phyloP scores from a whole-genome alignment of 1,140 invertebrate genomes.

The Monomorium pharaonis region DNA sequence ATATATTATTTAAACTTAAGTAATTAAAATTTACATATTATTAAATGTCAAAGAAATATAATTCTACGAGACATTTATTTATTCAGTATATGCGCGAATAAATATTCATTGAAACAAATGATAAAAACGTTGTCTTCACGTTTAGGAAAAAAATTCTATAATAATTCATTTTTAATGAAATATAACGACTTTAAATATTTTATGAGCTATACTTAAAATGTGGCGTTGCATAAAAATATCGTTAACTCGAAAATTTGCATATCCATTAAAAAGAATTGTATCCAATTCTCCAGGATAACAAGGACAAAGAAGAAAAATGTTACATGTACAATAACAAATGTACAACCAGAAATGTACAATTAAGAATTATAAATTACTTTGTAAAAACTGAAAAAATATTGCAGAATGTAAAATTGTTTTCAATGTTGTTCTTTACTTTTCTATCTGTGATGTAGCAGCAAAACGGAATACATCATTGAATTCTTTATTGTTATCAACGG shows the following conservation, averaged over 20 bases:
- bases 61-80: constrained; percentile 27
- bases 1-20: neutral
- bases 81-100: constrained; percentile 13
- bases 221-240: constrained; percentile 21
- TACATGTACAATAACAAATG: neutral
- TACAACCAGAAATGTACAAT: neutral
- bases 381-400: neutral
- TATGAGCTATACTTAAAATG: neutral
- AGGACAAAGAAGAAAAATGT: neutral
- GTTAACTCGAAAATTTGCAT: constrained; percentile 16
- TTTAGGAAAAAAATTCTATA: neutral
- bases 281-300: neutral
- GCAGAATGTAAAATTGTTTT: constrained; percentile 3
- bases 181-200: constrained; percentile 1
- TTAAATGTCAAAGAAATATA: constrained; percentile 3
- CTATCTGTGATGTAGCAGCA: neutral
- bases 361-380: neutral
- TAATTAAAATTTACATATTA: neutral
- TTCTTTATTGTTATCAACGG: neutral
- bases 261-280: constrained; percentile 4
- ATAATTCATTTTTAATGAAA: neutral
- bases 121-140: constrained; percentile 9
- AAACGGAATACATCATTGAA: neutral
- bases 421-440: no score
- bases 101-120: constrained; percentile 37